A percentile compares a stretch with the other conserved stretches of the same genome.
Conservation (phyloP, 2,113 vertebrate species). For the Edolisoma coerulescens region DNA sequence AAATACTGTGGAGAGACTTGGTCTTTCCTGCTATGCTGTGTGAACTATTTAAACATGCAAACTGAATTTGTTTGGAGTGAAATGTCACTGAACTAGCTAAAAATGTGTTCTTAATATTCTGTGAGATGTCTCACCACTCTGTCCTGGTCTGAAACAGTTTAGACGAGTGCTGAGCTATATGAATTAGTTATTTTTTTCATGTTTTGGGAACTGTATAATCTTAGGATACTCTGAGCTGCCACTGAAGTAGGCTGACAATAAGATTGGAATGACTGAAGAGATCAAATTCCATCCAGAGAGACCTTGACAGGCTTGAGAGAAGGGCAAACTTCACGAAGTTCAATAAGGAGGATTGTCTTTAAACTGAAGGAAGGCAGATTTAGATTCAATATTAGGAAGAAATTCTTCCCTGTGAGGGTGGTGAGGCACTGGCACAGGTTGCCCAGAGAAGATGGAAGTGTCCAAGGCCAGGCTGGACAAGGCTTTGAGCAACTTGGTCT, state of each 20-base stretch:
- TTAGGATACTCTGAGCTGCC: neutral
- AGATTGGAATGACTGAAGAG: neutral
- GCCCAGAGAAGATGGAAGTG: neutral
- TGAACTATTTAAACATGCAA: neutral
- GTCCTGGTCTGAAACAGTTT: neutral
- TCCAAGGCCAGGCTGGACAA: neutral
- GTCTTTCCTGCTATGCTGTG: neutral
- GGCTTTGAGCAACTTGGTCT: neutral
- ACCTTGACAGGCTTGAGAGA: neutral
- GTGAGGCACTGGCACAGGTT: neutral
- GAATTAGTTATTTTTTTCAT: neutral
- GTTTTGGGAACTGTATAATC: neutral
- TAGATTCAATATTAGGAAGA: neutral
- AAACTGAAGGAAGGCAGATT: neutral
- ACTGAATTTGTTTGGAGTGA: neutral
- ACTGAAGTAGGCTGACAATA: neutral
- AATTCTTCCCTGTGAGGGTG: neutral
- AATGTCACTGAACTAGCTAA: neutral
- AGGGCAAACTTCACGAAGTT: neutral
- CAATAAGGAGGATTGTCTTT: neutral
- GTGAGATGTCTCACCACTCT: neutral
- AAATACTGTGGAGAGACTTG: neutral
- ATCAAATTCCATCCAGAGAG: neutral
- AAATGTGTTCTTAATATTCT: neutral
- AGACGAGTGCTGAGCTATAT: neutral